Conservation (phyloP, 2,888 invertebrate genomes). For the Drosophila macrospina region DNA sequence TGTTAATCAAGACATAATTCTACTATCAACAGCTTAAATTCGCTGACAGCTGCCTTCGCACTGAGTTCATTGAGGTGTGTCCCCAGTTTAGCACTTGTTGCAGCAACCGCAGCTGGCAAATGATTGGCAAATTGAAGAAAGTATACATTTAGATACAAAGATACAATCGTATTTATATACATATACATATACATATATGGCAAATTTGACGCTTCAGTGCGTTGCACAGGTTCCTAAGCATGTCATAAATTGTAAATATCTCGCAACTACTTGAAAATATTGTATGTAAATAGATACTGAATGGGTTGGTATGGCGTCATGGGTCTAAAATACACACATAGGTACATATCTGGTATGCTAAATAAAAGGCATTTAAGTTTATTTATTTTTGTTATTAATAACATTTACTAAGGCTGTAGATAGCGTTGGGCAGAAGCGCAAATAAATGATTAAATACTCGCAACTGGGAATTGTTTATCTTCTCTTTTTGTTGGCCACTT, state of each 20-base stretch:
- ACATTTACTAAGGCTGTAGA: constrained; percentile 42
- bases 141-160: constrained; percentile 16
- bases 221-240: constrained; percentile 42
- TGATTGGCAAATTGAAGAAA: constrained; percentile 47
- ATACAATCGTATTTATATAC: constrained; percentile 8
- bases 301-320: constrained; percentile 57
- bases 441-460: constrained; percentile 67
- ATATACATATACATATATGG: constrained; percentile 21
- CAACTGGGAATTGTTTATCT: constrained; percentile 29
- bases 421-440: constrained; percentile 45
- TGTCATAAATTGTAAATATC: constrained; percentile 39
- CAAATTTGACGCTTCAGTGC: constrained; percentile 64
- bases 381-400: constrained; percentile 72
- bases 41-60: constrained; percentile 19
- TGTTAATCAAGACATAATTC: constrained; percentile 18
- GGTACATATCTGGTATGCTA: constrained; percentile 29
- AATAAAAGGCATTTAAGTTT: constrained; percentile 52
- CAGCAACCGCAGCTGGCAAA: constrained; percentile 46
- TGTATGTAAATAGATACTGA: constrained; percentile 61
- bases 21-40: constrained; percentile 43
- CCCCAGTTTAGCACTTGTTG: constrained; percentile 53
- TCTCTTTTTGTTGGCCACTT: constrained; percentile 5
- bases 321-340: constrained; percentile 25
- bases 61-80: constrained; percentile 61
- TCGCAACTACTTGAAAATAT: constrained; percentile 60